These are phyloP conservation scores for Callyntrura sp. DNA, from an alignment of 2,888 invertebrate species.

Conservation along the genomic window DNA sequence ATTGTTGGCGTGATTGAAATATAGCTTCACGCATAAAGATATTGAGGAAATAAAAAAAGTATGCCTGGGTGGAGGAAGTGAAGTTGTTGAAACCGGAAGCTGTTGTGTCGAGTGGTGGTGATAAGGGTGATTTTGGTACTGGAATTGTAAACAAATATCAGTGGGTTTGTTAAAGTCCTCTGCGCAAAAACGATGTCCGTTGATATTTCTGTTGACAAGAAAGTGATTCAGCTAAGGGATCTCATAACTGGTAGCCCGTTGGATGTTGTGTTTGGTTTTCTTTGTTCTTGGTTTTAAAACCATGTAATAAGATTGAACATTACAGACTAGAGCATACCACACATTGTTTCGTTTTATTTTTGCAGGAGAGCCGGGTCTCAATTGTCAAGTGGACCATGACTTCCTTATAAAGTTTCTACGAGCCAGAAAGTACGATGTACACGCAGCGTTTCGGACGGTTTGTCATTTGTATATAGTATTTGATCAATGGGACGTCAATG, in stretches of 20 bases:
- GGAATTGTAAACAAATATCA: neutral
- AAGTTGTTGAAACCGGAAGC: conserved; percentile 28
- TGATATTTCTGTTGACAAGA: conserved; percentile 66
- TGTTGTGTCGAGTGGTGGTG: neutral
- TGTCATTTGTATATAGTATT: conserved; percentile 14
- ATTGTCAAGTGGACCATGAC: conserved; percentile 71
- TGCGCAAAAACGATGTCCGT: conserved; percentile 54
- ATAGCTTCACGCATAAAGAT: neutral
- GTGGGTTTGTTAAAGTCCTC: too few relatives aligned
- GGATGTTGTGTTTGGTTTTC: neutral
- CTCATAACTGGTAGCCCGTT: conserved; percentile 57
- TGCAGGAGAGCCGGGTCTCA: conserved; percentile 51
- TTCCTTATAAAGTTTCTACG: conserved; percentile 76
- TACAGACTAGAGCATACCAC: neutral
- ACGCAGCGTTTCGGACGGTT: conserved; percentile 73
- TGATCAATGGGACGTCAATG: neutral
- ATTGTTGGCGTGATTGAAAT: conserved; percentile 6
- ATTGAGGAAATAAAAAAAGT: conserved; percentile 47
- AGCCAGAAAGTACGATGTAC: conserved; percentile 72
- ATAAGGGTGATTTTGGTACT: neutral
- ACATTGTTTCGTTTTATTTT: neutral
- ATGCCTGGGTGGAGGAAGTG: conserved; percentile 15
- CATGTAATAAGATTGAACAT: neutral
- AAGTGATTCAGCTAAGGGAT: conserved; percentile 59
- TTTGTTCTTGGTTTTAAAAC: neutral